Evolutionary conservation across 2,888 invertebrate genomes (phyloP), one percentile per base, ranked within the genome.

Genomic region (Mayetiola destructor): DNA sequence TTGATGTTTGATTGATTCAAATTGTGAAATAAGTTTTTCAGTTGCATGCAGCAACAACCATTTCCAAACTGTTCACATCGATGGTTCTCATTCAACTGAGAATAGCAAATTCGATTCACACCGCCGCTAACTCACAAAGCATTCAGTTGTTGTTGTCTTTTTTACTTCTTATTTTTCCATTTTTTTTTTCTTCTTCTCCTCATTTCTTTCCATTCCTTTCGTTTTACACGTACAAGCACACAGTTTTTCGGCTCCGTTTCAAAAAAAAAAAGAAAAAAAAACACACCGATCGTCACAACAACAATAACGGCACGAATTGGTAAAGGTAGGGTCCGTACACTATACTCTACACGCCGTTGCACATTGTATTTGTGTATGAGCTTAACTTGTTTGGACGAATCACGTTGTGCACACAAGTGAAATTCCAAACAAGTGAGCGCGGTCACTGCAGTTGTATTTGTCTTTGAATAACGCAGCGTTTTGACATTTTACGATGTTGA

Each of bases 251-350:
- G n/a, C n/a, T n/a, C n/a, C n/a, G n/a, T n/a, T n/a, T 4, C 6
- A 4, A 39, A 12, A 16, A 16, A 18, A 8, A 39, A 39, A 6
- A 39, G 20, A 3, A 18, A 39, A 3, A 39, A 18, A 16, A 39
- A 39, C 16, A n/a, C 3, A 39, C 18, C 16, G n/a, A 42, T 10
- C 21, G 23, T 14, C 21, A 12, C 10, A 42, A 42, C 42, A 48
- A 48, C 29, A 20, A 27, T 32, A 12, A 48, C 48, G 48, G 48
- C 27, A n/a, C 16, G 39, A 37, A 10, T 37, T 27, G n/a, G n/a
- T n/a, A 48, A 48, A 48, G 48, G 48, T 48, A 48, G 48, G 48
- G 48, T 48, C 48, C 6, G 48, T 48, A 48, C n/a, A n/a, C n/a
- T 27, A 12, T 32, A 32, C 27, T 10, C 27, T 27, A 16, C 48